These are phyloP conservation scores for Rhagonycha lutea DNA, from an alignment of 2,888 invertebrate species.

Conservation along the genomic window DNA sequence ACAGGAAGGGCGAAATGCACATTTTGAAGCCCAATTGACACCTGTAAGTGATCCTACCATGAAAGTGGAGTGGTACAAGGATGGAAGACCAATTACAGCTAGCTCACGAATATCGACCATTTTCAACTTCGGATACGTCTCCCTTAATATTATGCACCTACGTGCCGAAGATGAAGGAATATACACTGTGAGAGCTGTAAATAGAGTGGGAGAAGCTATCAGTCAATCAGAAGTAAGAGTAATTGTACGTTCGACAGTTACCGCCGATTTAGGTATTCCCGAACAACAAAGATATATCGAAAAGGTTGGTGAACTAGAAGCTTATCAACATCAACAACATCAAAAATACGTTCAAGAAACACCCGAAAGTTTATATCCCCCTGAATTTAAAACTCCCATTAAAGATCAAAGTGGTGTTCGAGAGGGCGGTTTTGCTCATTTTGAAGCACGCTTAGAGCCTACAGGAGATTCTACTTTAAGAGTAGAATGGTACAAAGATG, in stretches of 20 bases:
- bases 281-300: slow-evolving; percentile 90
- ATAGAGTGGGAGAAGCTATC: slow-evolving; percentile 87
- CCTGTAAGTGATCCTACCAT: slow-evolving; percentile 92
- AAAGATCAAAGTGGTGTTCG: slow-evolving; percentile 84
- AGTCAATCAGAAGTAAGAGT: slow-evolving; percentile 80
- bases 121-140: slow-evolving; percentile 99
- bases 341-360: slow-evolving; percentile 79
- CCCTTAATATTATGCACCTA: slow-evolving; percentile 97
- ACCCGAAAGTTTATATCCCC: slow-evolving; percentile 78
- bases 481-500: slow-evolving; percentile 94
- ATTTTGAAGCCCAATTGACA: slow-evolving; percentile 90
- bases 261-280: slow-evolving; percentile 79
- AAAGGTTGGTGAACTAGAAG: slow-evolving; percentile 88
- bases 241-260: slow-evolving; percentile 79
- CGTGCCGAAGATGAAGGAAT: slow-evolving; percentile 97
- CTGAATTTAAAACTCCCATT: slow-evolving; percentile 87
- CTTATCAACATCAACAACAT: slow-evolving; percentile 81
- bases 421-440: slow-evolving; percentile 94
- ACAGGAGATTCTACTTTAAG: slow-evolving; percentile 86
- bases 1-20: slow-evolving; percentile 88
- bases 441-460: slow-evolving; percentile 93
- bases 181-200: slow-evolving; percentile 90
- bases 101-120: slow-evolving; percentile 96
- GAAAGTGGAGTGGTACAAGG: slow-evolving; percentile 95
- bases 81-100: slow-evolving; percentile 92